These are phyloP conservation scores for Morone chrysops DNA, from an alignment of 2,113 vertebrate species.

Conservation along the genomic window DNA sequence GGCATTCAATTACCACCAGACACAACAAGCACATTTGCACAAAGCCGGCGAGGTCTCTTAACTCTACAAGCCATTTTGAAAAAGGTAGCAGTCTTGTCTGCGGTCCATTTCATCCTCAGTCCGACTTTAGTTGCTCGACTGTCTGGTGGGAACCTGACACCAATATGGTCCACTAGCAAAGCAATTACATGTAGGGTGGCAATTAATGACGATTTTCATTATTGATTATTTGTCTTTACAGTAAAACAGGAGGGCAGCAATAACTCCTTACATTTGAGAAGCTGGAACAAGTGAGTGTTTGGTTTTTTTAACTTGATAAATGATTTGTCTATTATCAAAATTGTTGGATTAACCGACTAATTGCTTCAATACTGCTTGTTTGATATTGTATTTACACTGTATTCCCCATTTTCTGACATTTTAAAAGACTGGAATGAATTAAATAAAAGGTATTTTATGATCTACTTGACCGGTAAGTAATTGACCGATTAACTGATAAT, in stretches of 20 bases:
- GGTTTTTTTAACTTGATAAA: background rate
- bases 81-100: conserved; percentile 7
- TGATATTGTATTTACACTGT: background rate
- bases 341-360: background rate
- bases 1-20: conserved; percentile 20
- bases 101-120: conserved; percentile 19
- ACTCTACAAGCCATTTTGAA: conserved; percentile 10
- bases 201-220: background rate
- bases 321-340: background rate
- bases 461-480: background rate
- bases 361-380: background rate
- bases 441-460: no score
- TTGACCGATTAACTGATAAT: background rate
- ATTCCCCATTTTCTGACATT: background rate
- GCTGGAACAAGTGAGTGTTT: background rate
- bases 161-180: background rate
- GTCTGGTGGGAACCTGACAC: conserved; percentile 15
- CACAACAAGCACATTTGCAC: conserved; percentile 8
- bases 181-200: background rate
- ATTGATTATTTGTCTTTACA: background rate
- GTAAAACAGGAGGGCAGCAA: background rate
- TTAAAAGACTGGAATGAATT: background rate
- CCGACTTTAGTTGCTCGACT: background rate
- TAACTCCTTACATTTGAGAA: background rate
- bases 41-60: conserved; percentile 3